Base-by-base conservation (phyloP, 2,113 vertebrate species). In the Daubentonia madagascariensis region DNA sequence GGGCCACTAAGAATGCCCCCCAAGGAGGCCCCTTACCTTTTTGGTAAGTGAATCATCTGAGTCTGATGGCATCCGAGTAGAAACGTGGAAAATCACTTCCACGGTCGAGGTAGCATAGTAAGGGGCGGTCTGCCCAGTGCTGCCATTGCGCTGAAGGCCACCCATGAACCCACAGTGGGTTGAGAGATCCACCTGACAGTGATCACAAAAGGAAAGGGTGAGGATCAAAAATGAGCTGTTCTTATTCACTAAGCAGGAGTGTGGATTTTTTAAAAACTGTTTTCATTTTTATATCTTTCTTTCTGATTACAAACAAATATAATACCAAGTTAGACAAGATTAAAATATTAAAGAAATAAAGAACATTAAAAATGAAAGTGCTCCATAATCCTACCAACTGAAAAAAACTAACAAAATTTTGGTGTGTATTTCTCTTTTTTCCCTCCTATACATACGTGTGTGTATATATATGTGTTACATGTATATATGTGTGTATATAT, bases 91-190 rank as follows among this genome's bases (percentile, higher is more conserved):
- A 98, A 99, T 99, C 13, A 99, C 99, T 98, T 99, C 99, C 98
- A 99, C 99, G 0, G 99, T 99, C 50, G 99, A 99, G 98, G 99
- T 99, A 98, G 99, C 99, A 0, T 99, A 99, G 98, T 99, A 99
- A 48, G 99, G 99, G 5, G 99, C 99, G 0, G 99, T 99, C 50
- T 99, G 98, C 18, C 99, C 99, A 0, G 99, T 99, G 99, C 99
- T 99, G 98, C 99, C 99, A 0, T 99, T 99, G 94, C 99, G 99
- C 97, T 99, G 99, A 91, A 99, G 99, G 68, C 99, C 99, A 0
- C 99, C 99, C 99, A 99, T 99, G 89, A 99, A 99, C 23, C 99
- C 99, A 40, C 99, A 99, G 35, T 99, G 99, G 12, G 99, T 99
- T 20, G 99, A 99, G 78, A 99, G 98, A 93, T 99, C 99, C 91